Base-by-base conservation (phyloP, 2,888 invertebrate genomes). In the Plagodis dolabraria region DNA sequence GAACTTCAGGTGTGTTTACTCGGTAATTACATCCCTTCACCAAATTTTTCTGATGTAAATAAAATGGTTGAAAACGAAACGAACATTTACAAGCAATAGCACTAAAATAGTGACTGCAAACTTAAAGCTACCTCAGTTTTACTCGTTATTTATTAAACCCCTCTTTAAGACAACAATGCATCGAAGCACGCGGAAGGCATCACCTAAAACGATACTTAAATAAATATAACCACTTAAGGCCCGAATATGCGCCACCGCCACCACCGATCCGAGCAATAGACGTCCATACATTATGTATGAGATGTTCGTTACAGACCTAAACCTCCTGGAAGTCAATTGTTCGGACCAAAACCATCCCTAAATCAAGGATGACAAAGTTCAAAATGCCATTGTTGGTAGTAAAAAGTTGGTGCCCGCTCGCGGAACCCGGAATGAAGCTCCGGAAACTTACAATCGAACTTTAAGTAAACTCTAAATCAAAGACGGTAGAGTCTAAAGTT, bases 221-320 rank as follows among this genome's bases (percentile, higher is more conserved):
- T 83, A 82, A 82, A 80, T 79, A 83, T 79, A 78, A 68, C 74
- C 75, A 72, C 77, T 80, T 75, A 75, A 80, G n/a, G n/a, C n/a
- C n/a, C n/a, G 67, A 67, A 67, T 67, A 68, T 53, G 70, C 61
- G 67, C 42, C 53, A 12, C 53, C 59, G 54, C 60, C 53, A 12
- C 53, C 59, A 54, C 60, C 67, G 71, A 70, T 71, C 71, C 72
- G 64, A 57, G 67, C 78, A 67, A 75, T 72, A 71, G 73, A 44
- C 22, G 45, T 40, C 54, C 42, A 40, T 62, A 62, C 65, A 65
- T 65, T 60, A 65, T 65, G 65, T 62, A 65, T 62, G 65, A 65
- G 65, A 43, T 52, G 52, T 60, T 60, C 60, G 52, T 52, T 56
- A 60, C 60, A 56, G 48, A 43, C 59, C 48, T 51, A 44, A 55